Evolutionary conservation across 2,797 vertebrate species (phyloP).

Genomic region (Pelobates cultripes): DNA sequence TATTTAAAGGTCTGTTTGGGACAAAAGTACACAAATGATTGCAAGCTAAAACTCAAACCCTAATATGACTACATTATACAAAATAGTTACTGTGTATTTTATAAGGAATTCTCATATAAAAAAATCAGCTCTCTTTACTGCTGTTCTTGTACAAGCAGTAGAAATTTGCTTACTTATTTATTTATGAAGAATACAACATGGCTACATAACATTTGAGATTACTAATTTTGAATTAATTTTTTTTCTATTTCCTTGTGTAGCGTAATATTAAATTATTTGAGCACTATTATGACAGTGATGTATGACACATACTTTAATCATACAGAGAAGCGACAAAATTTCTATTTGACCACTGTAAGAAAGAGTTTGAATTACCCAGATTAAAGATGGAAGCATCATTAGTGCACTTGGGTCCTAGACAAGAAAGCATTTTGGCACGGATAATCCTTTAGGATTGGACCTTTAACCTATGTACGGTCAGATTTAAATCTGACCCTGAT

Average conservation of each 20-base stretch:
- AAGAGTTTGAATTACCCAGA: not conserved
- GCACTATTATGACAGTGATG: too few species aligned
- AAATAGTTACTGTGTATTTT: too few species aligned
- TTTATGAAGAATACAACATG: too few species aligned
- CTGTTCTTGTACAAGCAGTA: too few species aligned
- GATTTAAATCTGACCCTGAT: not conserved
- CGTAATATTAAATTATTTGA: too few species aligned
- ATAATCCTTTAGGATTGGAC: constrained; percentile 7
- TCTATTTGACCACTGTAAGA: not conserved
- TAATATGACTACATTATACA: too few species aligned
- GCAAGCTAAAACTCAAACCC: too few species aligned
- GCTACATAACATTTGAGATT: not conserved
- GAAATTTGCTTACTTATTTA: too few species aligned
- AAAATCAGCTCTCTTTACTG: too few species aligned
- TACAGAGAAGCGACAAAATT: not conserved
- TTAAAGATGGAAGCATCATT: not conserved
- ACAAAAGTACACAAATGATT: too few species aligned
- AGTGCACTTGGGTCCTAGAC: constrained; percentile 41
- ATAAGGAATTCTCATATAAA: too few species aligned
- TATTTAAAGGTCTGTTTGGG: constrained; percentile 11
- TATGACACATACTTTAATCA: not conserved
- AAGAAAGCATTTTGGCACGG: not conserved
- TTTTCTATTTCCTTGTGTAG: not conserved
- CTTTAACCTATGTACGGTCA: not conserved
- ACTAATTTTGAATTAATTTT: not conserved